These are phyloP conservation scores for Oligia latruncula DNA, from an alignment of 2,888 invertebrate species.

Conservation along the genomic window DNA sequence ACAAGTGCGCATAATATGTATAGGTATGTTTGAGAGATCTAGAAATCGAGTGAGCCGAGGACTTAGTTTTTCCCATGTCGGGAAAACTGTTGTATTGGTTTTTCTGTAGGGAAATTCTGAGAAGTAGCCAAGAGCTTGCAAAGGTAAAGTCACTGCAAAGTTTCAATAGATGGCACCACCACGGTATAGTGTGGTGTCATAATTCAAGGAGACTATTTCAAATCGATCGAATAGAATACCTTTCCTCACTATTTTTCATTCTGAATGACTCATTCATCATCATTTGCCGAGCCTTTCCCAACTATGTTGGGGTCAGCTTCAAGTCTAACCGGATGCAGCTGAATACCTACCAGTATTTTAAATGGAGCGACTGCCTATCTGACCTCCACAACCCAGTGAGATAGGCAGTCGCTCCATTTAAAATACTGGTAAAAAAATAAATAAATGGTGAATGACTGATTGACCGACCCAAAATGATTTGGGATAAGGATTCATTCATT, in stretches of 20 bases:
- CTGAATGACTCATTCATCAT: no score
- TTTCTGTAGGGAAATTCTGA: neutral
- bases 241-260: neutral
- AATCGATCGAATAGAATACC: neutral
- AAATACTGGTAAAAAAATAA: no score
- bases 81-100: neutral
- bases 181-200: neutral
- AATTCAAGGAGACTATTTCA: neutral
- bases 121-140: neutral
- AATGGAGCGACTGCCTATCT: no score
- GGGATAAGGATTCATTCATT: no score
- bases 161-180: neutral
- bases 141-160: neutral
- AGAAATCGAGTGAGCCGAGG: neutral
- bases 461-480: no score
- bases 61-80: neutral
- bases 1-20: slow-evolving; percentile 7
- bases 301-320: no score
- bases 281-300: no score
- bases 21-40: neutral
- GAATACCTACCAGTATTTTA: no score
- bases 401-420: no score
- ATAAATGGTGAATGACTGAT: no score
- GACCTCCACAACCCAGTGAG: no score
- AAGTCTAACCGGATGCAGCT: no score